Percentiles rank a stretch among this genome's conserved stretches.
phyloP scores from a whole-genome alignment of 2,888 invertebrate genomes.

The Drosophila peninsularis region DNA sequence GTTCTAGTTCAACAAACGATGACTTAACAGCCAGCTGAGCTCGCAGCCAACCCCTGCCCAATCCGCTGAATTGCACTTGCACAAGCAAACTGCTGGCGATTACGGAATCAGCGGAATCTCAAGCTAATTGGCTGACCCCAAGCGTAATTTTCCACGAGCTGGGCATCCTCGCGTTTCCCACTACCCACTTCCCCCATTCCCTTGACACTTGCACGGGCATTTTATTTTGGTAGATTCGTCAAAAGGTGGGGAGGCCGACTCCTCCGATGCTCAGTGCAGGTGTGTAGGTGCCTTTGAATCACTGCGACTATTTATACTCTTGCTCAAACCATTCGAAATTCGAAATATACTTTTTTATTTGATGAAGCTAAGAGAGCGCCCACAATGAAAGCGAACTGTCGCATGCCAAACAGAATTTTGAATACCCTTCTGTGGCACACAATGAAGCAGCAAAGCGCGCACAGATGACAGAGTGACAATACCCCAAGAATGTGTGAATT shows the following conservation, averaged over 20 bases:
- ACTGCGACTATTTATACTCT: slow-evolving; percentile 75
- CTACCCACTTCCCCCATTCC: background rate
- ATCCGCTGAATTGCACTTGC: slow-evolving; percentile 13
- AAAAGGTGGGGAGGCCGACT: slow-evolving; percentile 54
- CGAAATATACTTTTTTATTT: slow-evolving; percentile 57
- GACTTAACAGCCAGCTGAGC: slow-evolving; percentile 18
- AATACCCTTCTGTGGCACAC: slow-evolving; percentile 1
- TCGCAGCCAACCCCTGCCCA: background rate
- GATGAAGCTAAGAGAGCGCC: slow-evolving; percentile 44
- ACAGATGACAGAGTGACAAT: background rate
- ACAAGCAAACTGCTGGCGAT: slow-evolving; percentile 24
- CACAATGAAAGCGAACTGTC: slow-evolving; percentile 23
- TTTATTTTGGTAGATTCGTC: slow-evolving; percentile 18
- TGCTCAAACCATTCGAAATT: slow-evolving; percentile 49
- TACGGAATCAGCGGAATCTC: slow-evolving; percentile 47
- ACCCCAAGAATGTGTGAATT: slow-evolving; percentile 41
- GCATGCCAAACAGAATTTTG: background rate
- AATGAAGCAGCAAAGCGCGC: no score
- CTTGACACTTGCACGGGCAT: slow-evolving; percentile 37
- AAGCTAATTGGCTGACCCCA: slow-evolving; percentile 25
- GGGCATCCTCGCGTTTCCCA: slow-evolving; percentile 5
- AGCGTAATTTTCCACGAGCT: slow-evolving; percentile 54
- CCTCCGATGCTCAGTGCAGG: slow-evolving; percentile 56
- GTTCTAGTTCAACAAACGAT: slow-evolving; percentile 28
- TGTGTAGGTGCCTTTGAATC: slow-evolving; percentile 68